These are phyloP conservation scores for Hippopotamus amphibius DNA, from an alignment of 2,113 vertebrate species.

Conservation along the genomic window DNA sequence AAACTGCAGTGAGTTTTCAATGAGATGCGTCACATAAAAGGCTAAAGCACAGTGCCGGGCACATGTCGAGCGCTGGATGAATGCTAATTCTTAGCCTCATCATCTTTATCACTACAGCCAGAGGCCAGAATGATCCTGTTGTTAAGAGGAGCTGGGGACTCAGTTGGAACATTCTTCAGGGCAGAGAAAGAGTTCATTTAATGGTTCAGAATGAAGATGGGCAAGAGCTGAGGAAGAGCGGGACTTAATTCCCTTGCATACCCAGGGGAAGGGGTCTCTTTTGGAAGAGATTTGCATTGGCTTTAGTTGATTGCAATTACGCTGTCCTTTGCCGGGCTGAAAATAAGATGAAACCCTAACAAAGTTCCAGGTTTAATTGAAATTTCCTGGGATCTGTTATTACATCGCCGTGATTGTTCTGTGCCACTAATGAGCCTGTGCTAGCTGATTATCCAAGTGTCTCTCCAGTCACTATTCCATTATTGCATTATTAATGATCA, in stretches of 20 bases:
- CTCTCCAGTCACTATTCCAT: constrained; percentile 89
- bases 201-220: constrained; percentile 58
- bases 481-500: constrained; percentile 90
- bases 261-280: constrained; percentile 80
- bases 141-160: constrained; percentile 29
- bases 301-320: constrained; percentile 86
- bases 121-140: constrained; percentile 2
- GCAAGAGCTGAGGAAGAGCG: not conserved
- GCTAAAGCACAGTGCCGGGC: not conserved
- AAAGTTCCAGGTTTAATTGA: constrained; percentile 91
- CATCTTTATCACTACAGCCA: not conserved
- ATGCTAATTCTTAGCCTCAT: not conserved
- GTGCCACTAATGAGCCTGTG: constrained; percentile 88
- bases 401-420: constrained; percentile 88
- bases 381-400: constrained; percentile 91
- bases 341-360: constrained; percentile 86
- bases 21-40: not conserved
- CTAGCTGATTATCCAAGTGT: constrained; percentile 91
- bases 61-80: not conserved
- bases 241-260: constrained; percentile 58
- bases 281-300: constrained; percentile 76
- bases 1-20: not conserved
- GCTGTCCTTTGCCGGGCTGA: constrained; percentile 70
- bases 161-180: constrained; percentile 56
- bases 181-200: constrained; percentile 68